These are phyloP conservation scores for Butorides virescens DNA, from an alignment of 2,113 vertebrate genomes.

Conservation along the genomic window DNA sequence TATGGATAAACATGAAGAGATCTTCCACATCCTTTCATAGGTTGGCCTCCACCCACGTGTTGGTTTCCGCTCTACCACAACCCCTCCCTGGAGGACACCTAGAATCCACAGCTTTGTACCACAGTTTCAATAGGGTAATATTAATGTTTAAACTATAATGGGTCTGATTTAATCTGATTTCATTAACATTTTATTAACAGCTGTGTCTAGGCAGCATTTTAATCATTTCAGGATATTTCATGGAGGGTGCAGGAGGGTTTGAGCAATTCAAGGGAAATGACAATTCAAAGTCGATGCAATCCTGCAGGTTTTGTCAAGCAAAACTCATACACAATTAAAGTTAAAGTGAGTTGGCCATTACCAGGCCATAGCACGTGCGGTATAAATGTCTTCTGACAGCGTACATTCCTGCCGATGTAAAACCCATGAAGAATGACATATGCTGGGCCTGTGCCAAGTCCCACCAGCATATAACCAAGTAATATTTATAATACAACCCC, in stretches of 20 bases:
- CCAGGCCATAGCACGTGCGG: not conserved
- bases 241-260: not conserved
- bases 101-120: not conserved
- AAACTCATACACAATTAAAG: not conserved
- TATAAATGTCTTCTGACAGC: not conserved
- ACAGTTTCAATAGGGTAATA: not conserved
- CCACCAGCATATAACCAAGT: not conserved
- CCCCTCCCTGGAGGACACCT: not conserved
- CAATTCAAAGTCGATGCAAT: conserved; percentile 2
- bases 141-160: conserved; percentile 34
- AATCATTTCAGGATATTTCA: not conserved
- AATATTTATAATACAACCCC: not conserved
- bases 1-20: not conserved
- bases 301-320: not conserved
- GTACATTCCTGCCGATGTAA: not conserved
- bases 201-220: conserved; percentile 3
- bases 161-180: conserved; percentile 23
- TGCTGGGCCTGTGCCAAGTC: not conserved
- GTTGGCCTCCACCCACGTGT: not conserved
- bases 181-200: conserved; percentile 49
- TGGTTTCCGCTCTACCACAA: not conserved
- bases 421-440: not conserved
- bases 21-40: not conserved
- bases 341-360: not conserved
- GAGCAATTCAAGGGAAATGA: conserved; percentile 10